Base-by-base conservation (phyloP, 1,140 invertebrate species). In the Elymnias hypermnestra region DNA sequence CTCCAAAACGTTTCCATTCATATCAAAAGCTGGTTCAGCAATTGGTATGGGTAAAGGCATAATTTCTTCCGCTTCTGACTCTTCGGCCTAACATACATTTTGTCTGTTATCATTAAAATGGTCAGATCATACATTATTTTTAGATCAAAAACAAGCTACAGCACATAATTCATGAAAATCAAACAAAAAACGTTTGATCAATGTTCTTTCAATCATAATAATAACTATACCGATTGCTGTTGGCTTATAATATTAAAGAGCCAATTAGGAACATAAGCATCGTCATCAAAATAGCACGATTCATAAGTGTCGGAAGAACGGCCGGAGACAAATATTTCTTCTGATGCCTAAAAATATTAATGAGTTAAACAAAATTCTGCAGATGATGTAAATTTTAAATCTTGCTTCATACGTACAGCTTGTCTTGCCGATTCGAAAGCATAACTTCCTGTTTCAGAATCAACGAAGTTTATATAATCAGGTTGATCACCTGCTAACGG, bases 291-390 rank as follows among this genome's bases (percentile, higher is more conserved):
- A 5, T 65, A 41, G 43, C 77, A 81, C 0, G 81, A 76, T 38
- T 66, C 70, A 22, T 71, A 84, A 9, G 67, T 76, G 17, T 59
- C 66, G 10, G 81, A 84, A 7, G 77, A 82, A 41, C 77, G 49
- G 3, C 72, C 66, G 1, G 81, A 79, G 25, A 73, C 53, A 15
- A 81, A 75, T 22, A 81, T 42, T 56, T 83, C 75, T 63, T 84
- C 75, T 7, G 81, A 76, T 5, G 60, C 58, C 81, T 84, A 14
- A 13, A 63, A 39, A 26, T 38, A 12, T 22, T 12, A 38, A 26
- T 40, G 3, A 2, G 14, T 8, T 39, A 5, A 12, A 15, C 8
- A 9, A 12, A 14, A 13, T 14, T n/a, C n/a, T n/a, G n/a, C n/a
- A n/a, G n/a, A n/a, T n/a, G n/a, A 38, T 25, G 22, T 18, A 12